Percentiles rank a stretch among this genome's conserved stretches.
phyloP scores from a whole-genome alignment of 2,113 vertebrate species.

The Thamnaconus septentrionalis region DNA sequence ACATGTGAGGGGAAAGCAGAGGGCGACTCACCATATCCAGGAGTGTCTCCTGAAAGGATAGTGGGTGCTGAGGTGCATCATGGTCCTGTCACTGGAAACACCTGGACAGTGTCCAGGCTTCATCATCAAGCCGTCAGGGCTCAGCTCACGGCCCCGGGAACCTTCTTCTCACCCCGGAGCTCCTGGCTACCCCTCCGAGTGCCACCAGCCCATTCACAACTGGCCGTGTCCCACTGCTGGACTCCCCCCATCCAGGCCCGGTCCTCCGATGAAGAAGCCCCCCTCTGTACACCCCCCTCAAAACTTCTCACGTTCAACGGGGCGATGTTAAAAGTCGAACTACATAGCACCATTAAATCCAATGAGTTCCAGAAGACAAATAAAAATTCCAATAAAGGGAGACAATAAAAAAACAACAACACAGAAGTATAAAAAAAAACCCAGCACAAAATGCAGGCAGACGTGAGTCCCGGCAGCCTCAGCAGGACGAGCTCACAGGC shows the following conservation, averaged over 20 bases:
- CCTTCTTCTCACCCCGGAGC: slow-evolving; percentile 36
- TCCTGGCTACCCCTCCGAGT: slow-evolving; percentile 32
- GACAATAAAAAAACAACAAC: slow-evolving; percentile 4
- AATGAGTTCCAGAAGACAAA: slow-evolving; percentile 35
- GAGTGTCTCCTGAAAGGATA: slow-evolving; percentile 97
- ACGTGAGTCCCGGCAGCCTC: slow-evolving; percentile 34
- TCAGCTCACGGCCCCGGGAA: slow-evolving; percentile 16
- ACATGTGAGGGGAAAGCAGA: neutral
- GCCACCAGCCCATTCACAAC: slow-evolving; percentile 28
- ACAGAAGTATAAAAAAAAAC: slow-evolving; percentile 6
- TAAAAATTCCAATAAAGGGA: slow-evolving; percentile 21
- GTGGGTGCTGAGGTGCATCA: slow-evolving; percentile 91
- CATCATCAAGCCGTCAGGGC: slow-evolving; percentile 55
- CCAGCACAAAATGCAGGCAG: slow-evolving; percentile 35
- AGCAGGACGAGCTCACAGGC: slow-evolving; percentile 34
- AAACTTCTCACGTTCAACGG: neutral
- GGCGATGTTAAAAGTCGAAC: slow-evolving; percentile 19
- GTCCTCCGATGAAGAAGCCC: slow-evolving; percentile 11
- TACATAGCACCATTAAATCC: slow-evolving; percentile 52
- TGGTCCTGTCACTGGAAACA: slow-evolving; percentile 79
- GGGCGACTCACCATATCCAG: slow-evolving; percentile 94
- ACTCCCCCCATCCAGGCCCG: slow-evolving; percentile 40
- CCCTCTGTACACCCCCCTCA: slow-evolving; percentile 30
- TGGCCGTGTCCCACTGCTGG: slow-evolving; percentile 42
- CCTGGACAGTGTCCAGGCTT: slow-evolving; percentile 78